Conservation (phyloP, 2,888 invertebrate genomes). For the Chrysodeixis includens region DNA sequence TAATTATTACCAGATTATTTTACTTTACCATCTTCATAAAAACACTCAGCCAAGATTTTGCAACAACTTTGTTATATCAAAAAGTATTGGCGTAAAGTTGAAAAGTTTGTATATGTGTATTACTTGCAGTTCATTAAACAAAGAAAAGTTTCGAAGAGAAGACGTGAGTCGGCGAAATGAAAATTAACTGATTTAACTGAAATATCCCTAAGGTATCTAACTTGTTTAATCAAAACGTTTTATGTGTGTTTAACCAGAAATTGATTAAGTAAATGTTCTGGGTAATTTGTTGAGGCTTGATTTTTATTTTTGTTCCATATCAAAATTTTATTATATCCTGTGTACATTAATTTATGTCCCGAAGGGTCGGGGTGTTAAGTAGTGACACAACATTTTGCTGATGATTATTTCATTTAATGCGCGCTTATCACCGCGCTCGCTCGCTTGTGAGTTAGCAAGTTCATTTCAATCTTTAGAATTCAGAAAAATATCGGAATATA, state of each 20-base stretch:
- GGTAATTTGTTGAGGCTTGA: conserved; percentile 8
- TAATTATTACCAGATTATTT: no score
- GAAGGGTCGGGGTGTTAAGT: background rate
- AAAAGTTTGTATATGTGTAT: conserved; percentile 56
- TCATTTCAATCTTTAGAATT: no score
- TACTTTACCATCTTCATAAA: background rate
- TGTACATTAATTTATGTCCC: background rate
- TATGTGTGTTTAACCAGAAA: conserved; percentile 36
- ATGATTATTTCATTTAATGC: no score
- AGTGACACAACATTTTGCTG: background rate
- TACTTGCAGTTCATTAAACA: conserved; percentile 72
- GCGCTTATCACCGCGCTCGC: no score
- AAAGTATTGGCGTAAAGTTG: conserved; percentile 63
- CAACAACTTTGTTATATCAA: conserved; percentile 53
- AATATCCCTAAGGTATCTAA: conserved; percentile 32
- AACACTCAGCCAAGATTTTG: conserved; percentile 19
- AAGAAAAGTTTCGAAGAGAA: conserved; percentile 63
- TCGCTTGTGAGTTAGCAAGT: no score
- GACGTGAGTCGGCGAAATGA: conserved; percentile 60
- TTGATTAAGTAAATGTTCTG: conserved; percentile 30
- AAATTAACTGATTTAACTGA: conserved; percentile 63
- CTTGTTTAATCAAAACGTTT: conserved; percentile 58
- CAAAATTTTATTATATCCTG: background rate
- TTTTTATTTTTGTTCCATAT: conserved; percentile 1
- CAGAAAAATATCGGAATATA: no score